These are phyloP conservation scores for Philereme transversata DNA, from an alignment of 2,888 invertebrate genomes.

Conservation along the genomic window DNA sequence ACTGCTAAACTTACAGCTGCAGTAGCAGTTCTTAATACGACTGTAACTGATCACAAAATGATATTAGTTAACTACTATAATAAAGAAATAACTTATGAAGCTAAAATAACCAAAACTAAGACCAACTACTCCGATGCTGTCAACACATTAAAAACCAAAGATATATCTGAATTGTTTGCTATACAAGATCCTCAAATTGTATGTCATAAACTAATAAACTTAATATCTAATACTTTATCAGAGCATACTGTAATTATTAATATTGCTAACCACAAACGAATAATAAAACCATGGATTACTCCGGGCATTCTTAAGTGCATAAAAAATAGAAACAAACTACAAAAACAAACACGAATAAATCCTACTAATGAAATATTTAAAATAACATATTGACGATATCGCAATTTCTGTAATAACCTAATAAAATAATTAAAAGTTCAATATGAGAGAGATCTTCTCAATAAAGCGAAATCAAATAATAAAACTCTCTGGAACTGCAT, in stretches of 20 bases:
- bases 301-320: background rate
- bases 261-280: too few species aligned
- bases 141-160: background rate
- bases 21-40: background rate
- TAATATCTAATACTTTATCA: too few species aligned
- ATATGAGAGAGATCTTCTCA: slow-evolving; percentile 4
- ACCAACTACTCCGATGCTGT: background rate
- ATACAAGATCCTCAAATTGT: background rate
- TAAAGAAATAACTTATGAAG: background rate
- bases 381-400: slow-evolving; percentile 5
- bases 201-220: background rate
- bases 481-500: background rate
- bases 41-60: too few species aligned
- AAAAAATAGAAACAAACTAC: slow-evolving; percentile 3
- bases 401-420: slow-evolving; percentile 12
- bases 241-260: too few species aligned
- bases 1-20: background rate
- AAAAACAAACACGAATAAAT: background rate
- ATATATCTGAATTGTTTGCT: background rate
- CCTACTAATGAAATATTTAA: slow-evolving; percentile 4
- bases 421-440: slow-evolving; percentile 3
- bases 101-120: background rate
- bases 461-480: too few species aligned
- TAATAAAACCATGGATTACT: too few species aligned
- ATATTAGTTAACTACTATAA: too few species aligned